Conservation (phyloP, 2,113 vertebrate genomes). For the Formicarius rufipectus region DNA sequence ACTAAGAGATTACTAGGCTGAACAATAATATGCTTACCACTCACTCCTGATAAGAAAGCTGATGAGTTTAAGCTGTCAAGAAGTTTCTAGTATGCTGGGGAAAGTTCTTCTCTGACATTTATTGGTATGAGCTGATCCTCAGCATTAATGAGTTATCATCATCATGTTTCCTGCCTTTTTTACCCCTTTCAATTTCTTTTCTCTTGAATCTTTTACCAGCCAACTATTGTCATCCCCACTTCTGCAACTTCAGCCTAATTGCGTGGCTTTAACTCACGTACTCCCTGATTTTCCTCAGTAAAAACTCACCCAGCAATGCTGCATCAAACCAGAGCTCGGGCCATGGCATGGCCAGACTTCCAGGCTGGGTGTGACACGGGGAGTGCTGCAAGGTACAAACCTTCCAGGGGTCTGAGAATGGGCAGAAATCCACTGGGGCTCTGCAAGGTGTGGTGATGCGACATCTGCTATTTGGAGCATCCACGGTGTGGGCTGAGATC, state of each 20-base stretch:
- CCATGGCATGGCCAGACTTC: neutral
- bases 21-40: neutral
- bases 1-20: neutral
- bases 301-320: neutral
- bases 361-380: too few relatives aligned
- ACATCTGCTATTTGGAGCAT: neutral
- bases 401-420: neutral
- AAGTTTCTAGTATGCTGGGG: neutral
- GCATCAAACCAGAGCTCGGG: neutral
- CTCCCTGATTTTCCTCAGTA: neutral
- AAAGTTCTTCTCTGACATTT: neutral
- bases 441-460: neutral
- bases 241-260: neutral
- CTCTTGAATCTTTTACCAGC: neutral
- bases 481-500: rapidly evolving
- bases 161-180: neutral
- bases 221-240: neutral
- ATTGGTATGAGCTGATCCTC: neutral
- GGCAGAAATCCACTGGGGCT: neutral
- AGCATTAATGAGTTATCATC: neutral
- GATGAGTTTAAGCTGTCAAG: neutral
- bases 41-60: neutral
- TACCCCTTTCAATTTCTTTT: neutral
- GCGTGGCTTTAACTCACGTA: neutral
- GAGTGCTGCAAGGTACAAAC: neutral